Evolutionary conservation across 2,888 invertebrate species (phyloP).

Genomic region (Pseudanteris insignis): DNA sequence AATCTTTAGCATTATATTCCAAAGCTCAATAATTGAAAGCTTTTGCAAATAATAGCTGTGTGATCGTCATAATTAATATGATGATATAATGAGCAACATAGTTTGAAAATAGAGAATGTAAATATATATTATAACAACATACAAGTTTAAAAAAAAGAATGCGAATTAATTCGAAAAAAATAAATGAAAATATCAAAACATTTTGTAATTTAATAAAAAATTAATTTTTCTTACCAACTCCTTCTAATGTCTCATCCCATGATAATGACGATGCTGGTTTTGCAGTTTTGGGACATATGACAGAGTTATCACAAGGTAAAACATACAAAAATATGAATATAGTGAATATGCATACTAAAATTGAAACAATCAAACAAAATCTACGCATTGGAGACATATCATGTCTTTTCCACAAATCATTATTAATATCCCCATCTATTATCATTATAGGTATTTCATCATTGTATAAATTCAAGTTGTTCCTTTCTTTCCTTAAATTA

Average conservation of each 20-base stretch:
- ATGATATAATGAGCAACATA: too few species aligned
- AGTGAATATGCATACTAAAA: constrained; percentile 76
- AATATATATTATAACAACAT: too few species aligned
- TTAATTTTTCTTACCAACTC: constrained; percentile 55
- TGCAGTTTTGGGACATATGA: constrained; percentile 70
- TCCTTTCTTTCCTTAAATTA: constrained; percentile 54
- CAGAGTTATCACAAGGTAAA: constrained; percentile 77
- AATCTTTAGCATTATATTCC: too few species aligned
- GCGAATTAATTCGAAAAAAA: too few species aligned
- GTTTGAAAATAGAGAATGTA: too few species aligned
- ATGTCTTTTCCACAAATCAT: constrained; percentile 61
- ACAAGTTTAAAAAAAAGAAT: too few species aligned
- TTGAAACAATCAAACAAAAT: constrained; percentile 76
- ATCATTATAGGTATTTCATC: constrained; percentile 63
- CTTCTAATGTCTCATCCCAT: constrained; percentile 64
- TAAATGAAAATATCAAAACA: too few species aligned
- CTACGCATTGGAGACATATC: constrained; percentile 76
- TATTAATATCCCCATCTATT: constrained; percentile 54
- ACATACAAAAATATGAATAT: constrained; percentile 80
- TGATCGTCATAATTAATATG: too few species aligned
- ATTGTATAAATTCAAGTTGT: constrained; percentile 55
- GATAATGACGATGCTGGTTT: constrained; percentile 56
- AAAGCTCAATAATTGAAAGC: too few species aligned
- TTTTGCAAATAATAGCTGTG: too few species aligned
- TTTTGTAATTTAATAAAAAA: neutral